These are phyloP conservation scores for Penaeus monodon DNA, from an alignment of 2,888 invertebrate genomes.

Conservation along the genomic window DNA sequence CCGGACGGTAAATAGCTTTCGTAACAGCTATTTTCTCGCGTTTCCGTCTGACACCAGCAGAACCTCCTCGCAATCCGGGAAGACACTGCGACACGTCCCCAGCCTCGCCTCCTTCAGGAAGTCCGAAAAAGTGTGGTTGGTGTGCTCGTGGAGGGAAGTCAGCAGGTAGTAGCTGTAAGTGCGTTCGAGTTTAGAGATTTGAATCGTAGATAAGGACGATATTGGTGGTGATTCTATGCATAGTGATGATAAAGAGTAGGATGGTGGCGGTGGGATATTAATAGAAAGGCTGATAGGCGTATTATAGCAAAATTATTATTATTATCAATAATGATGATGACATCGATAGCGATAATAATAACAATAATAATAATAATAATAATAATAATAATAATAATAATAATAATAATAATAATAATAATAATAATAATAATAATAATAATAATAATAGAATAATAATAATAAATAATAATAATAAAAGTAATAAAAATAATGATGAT, in stretches of 20 bases:
- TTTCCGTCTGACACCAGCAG: no score
- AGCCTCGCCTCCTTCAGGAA: constrained; percentile 4
- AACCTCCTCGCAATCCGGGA: neutral
- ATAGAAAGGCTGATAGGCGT: no score
- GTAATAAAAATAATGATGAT: no score
- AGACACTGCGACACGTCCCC: neutral
- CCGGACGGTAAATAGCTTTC: no score
- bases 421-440: neutral
- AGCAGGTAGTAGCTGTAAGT: neutral
- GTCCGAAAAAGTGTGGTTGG: neutral
- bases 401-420: neutral
- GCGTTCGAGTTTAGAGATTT: neutral
- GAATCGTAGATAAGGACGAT: neutral
- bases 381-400: neutral
- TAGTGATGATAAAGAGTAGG: neutral
- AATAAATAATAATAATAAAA: no score
- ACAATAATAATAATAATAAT: neutral
- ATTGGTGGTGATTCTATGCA: neutral
- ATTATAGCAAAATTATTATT: no score
- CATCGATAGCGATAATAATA: neutral
- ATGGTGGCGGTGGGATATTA: neutral
- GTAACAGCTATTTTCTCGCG: no score
- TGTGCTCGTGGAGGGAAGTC: neutral
- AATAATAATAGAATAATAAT: no score
- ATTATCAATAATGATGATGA: neutral